Evolutionary conservation across 1,140 invertebrate species (phyloP).

Genomic region (Leptestheria dahalacensis): DNA sequence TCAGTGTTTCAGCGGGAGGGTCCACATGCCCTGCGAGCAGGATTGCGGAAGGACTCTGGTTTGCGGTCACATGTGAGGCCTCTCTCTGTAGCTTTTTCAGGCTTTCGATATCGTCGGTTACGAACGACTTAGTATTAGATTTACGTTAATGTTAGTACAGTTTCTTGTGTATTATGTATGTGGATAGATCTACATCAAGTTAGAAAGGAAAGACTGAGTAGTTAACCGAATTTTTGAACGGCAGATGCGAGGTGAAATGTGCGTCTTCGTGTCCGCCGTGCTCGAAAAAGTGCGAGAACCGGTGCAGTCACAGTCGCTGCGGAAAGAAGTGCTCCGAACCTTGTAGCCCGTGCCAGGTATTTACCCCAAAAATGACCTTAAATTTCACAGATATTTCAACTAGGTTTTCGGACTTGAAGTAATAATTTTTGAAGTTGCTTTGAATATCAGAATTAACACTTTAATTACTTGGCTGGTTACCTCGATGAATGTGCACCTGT

Average conservation of each 20-base stretch:
- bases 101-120: not conserved
- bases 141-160: not conserved
- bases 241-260: conserved; percentile 41
- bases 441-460: no score
- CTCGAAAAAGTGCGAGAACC: conserved; percentile 35
- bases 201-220: not conserved
- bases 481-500: no score
- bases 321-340: conserved; percentile 20
- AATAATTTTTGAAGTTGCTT: not conserved
- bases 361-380: conserved; percentile 2
- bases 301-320: conserved; percentile 34
- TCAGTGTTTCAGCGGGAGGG: conserved; percentile 38
- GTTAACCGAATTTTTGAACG: not conserved
- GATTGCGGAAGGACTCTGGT: conserved; percentile 40
- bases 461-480: no score
- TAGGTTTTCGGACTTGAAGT: not conserved
- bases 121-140: not conserved
- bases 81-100: not conserved
- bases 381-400: not conserved
- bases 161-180: not conserved
- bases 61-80: conserved; percentile 41
- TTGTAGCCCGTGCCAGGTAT: conserved; percentile 41
- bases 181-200: not conserved
- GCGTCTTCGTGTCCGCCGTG: conserved; percentile 45
- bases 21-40: conserved; percentile 42